These are phyloP conservation scores for Cervus canadensis DNA, from an alignment of 2,113 vertebrate genomes.

Conservation along the genomic window DNA sequence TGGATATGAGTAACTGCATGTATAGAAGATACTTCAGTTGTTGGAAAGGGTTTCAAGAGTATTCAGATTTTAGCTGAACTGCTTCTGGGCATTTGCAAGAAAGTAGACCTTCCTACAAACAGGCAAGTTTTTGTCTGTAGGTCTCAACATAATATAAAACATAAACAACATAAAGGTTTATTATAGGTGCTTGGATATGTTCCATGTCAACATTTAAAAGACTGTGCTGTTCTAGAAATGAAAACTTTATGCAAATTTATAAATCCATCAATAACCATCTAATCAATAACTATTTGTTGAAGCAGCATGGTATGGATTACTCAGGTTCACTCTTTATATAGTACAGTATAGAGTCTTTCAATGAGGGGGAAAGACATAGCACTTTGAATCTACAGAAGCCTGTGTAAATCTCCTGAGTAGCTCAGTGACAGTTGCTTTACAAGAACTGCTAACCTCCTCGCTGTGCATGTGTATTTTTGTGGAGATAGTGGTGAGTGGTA, in stretches of 20 bases:
- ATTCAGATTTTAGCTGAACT: not conserved
- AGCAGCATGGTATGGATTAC: not conserved
- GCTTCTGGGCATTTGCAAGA: not conserved
- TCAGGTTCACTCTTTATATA: not conserved
- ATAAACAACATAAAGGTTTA: not conserved
- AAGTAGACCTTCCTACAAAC: not conserved
- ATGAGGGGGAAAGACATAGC: not conserved
- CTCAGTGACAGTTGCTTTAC: not conserved
- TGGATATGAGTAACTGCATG: not conserved
- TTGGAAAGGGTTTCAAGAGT: not conserved
- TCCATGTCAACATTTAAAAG: constrained; percentile 3
- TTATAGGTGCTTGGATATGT: not conserved
- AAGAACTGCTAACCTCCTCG: not conserved
- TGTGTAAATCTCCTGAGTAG: not conserved
- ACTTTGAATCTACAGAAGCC: not conserved
- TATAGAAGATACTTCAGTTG: not conserved
- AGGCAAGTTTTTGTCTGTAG: not conserved
- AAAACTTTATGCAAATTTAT: not conserved
- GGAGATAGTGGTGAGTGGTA: not conserved
- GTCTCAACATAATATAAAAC: not conserved
- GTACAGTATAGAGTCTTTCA: not conserved
- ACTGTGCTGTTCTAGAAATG: not conserved
- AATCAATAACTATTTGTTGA: not conserved
- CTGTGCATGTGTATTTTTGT: not conserved
- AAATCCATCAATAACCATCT: not conserved